Evolutionary conservation across 2,797 vertebrate species (phyloP).

Genomic region (Ctenopoma multispine): DNA sequence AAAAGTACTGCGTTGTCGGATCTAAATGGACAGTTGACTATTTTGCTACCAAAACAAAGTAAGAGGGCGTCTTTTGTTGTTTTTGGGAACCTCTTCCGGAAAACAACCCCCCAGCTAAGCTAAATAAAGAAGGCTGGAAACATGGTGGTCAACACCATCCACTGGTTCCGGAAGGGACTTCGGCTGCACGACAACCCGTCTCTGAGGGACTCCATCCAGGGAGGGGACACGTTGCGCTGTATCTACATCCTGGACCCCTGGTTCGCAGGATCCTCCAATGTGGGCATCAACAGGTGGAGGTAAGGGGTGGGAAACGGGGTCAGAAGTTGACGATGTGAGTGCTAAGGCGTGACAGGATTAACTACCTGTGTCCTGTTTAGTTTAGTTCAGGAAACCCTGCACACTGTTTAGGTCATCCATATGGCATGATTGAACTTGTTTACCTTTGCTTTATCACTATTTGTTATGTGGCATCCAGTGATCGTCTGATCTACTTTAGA

Average conservation of each 20-base stretch:
- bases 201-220: slow-evolving; percentile 89
- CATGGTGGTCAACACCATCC: slow-evolving; percentile 93
- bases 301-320: slow-evolving; percentile 63
- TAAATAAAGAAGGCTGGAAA: slow-evolving; percentile 3
- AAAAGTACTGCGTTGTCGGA: not conserved
- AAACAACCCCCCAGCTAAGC: not conserved
- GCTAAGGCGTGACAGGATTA: not conserved
- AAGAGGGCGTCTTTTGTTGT: slow-evolving; percentile 3
- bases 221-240: slow-evolving; percentile 89
- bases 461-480: not conserved
- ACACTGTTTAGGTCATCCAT: not conserved
- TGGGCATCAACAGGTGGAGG: slow-evolving; percentile 98
- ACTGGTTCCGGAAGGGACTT: slow-evolving; percentile 97
- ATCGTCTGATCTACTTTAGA: not conserved
- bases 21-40: not conserved
- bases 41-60: not conserved
- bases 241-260: slow-evolving; percentile 96
- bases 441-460: not conserved
- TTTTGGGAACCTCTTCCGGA: not conserved
- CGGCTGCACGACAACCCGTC: slow-evolving; percentile 95
- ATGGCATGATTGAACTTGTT: not conserved
- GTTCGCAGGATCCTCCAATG: slow-evolving; percentile 95
- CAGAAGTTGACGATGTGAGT: not conserved
- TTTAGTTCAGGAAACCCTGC: too few species aligned
- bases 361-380: not conserved